Percentiles rank a stretch among this genome's conserved stretches.
phyloP scores from a whole-genome alignment of 2,113 vertebrate genomes.

The Pholis gunnellus region DNA sequence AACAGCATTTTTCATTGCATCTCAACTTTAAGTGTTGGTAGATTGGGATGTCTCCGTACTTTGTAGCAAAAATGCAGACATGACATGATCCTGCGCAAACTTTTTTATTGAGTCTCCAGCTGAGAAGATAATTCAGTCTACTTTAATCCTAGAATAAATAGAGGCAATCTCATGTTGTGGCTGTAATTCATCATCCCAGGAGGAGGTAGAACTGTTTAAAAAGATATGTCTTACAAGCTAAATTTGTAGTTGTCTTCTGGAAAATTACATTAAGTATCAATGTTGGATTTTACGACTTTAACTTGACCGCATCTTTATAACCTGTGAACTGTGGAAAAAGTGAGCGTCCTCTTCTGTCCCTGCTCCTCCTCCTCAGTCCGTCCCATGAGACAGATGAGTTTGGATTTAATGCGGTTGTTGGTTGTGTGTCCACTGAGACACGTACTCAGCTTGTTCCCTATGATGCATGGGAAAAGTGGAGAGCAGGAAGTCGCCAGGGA shows the following conservation, averaged over 20 bases:
- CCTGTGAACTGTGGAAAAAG: background rate
- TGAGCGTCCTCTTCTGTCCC: background rate
- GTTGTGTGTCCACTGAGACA: background rate
- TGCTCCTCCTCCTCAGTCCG: background rate
- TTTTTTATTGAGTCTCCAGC: background rate
- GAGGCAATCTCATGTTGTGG: background rate
- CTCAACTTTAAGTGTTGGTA: too few relatives aligned
- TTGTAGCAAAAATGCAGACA: background rate
- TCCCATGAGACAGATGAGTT: slow-evolving; percentile 8
- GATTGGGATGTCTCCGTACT: too few relatives aligned
- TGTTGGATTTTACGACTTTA: background rate
- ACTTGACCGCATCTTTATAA: background rate
- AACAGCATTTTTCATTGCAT: too few relatives aligned
- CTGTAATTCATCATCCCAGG: background rate
- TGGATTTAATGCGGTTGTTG: slow-evolving; percentile 21
- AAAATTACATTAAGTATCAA: background rate
- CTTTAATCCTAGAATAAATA: background rate
- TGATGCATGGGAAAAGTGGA: slow-evolving; percentile 66
- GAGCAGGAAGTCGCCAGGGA: slow-evolving; percentile 55
- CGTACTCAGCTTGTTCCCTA: background rate
- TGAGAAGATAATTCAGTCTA: background rate
- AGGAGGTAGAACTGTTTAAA: background rate
- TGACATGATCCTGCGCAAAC: background rate
- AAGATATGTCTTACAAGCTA: too few relatives aligned
- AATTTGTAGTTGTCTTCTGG: background rate